A percentile compares a stretch with the other conserved stretches of the same genome.
These are phyloP conservation scores for Neolamprologus hecqui DNA, from an alignment of 2,113 vertebrate genomes.

Conservation along the genomic window DNA sequence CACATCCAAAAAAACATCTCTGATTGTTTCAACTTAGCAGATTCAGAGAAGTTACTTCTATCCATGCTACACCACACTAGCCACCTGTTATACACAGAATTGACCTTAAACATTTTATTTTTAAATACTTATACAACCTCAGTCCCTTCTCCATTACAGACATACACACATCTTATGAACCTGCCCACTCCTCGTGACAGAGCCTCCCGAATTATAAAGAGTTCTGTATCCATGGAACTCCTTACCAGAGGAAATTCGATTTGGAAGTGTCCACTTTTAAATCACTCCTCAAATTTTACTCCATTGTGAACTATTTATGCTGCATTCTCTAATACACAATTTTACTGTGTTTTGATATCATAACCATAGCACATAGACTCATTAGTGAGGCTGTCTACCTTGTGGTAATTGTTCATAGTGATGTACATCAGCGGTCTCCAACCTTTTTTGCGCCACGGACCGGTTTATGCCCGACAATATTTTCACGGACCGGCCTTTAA, in stretches of 20 bases:
- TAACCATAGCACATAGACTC: background rate
- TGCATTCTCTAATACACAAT: background rate
- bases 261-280: background rate
- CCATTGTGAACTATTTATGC: background rate
- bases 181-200: fast-evolving
- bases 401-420: background rate
- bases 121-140: background rate
- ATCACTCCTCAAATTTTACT: background rate
- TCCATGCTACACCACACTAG: background rate
- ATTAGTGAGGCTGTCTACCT: background rate
- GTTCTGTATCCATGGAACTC: background rate
- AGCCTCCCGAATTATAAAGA: fast-evolving
- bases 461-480: fast-evolving
- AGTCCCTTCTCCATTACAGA: background rate
- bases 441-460: no score
- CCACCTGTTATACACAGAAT: background rate
- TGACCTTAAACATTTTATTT: background rate
- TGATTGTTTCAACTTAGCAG: background rate
- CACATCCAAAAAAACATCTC: background rate
- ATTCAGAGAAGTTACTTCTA: background rate
- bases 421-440: fast-evolving
- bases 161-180: background rate
- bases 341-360: background rate
- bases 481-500: fast-evolving
- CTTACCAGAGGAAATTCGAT: fast-evolving